These are phyloP conservation scores for Nemotelus pantherinus DNA, from an alignment of 2,888 invertebrate genomes.

Conservation along the genomic window DNA sequence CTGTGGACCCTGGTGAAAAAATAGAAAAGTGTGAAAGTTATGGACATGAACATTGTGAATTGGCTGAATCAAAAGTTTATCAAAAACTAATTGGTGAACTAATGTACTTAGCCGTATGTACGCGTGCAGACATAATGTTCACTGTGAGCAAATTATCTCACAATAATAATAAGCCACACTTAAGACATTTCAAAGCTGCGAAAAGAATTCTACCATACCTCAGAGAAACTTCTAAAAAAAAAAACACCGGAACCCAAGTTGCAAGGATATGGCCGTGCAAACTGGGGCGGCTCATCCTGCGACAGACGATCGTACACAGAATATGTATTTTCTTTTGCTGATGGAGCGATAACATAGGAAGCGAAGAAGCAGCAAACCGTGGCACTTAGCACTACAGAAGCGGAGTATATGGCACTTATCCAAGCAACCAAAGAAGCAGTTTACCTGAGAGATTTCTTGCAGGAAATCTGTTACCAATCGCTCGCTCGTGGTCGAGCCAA, in stretches of 20 bases:
- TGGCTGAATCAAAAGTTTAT: constrained; percentile 23
- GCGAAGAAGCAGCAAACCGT: no score
- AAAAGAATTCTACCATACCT: constrained; percentile 57
- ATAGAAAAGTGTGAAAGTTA: not conserved
- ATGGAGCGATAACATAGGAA: constrained; percentile 43
- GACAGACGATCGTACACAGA: constrained; percentile 37
- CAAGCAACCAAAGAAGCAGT: constrained; percentile 4
- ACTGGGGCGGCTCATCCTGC: constrained; percentile 53
- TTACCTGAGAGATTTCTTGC: not conserved
- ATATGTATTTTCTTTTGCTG: constrained; percentile 2
- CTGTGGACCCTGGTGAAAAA: not conserved
- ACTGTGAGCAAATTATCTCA: constrained; percentile 49
- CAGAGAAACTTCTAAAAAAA: constrained; percentile 49
- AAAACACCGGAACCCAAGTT: not conserved
- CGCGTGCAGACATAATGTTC: constrained; percentile 24
- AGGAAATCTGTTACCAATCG: not conserved
- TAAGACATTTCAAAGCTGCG: constrained; percentile 40
- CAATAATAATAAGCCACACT: constrained; percentile 29
- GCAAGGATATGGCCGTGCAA: constrained; percentile 55
- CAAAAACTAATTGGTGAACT: constrained; percentile 46
- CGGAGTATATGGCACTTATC: not conserved
- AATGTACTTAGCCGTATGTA: constrained; percentile 46
- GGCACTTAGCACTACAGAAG: no score
- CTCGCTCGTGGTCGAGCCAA: not conserved
- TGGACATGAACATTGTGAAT: not conserved